Conservation (phyloP, 2,113 vertebrate species). For the Pituophis catenifer region DNA sequence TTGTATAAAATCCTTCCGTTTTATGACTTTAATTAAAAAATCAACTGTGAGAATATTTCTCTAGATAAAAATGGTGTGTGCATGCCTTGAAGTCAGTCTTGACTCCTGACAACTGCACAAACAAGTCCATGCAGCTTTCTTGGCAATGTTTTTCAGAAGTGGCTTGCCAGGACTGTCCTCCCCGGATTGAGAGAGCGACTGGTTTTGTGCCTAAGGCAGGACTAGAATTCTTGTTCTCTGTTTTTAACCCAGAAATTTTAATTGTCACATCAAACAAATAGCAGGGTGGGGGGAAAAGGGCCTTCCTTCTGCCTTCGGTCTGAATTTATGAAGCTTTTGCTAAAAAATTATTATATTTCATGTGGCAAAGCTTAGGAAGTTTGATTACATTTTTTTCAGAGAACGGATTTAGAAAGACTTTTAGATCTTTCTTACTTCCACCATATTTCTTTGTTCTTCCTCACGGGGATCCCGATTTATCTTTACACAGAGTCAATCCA, state of each 20-base stretch:
- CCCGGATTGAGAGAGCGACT: neutral
- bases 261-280: neutral
- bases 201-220: neutral
- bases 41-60: neutral
- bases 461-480: neutral
- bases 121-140: neutral
- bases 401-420: neutral
- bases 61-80: neutral
- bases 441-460: neutral
- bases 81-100: neutral
- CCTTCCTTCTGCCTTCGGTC: neutral
- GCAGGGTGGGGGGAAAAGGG: neutral
- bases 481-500: constrained; percentile 7
- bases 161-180: neutral
- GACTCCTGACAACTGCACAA: neutral
- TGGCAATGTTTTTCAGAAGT: neutral
- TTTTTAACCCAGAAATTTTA: neutral
- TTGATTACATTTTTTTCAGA: constrained; percentile 17
- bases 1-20: neutral
- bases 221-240: neutral
- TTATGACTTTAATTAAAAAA: neutral
- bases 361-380: neutral
- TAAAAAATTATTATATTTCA: constrained; percentile 7
- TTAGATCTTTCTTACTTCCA: neutral
- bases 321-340: constrained; percentile 5